Conservation (phyloP, 92 coral and sea anemone genomes). For the Meandrina meandrites region DNA sequence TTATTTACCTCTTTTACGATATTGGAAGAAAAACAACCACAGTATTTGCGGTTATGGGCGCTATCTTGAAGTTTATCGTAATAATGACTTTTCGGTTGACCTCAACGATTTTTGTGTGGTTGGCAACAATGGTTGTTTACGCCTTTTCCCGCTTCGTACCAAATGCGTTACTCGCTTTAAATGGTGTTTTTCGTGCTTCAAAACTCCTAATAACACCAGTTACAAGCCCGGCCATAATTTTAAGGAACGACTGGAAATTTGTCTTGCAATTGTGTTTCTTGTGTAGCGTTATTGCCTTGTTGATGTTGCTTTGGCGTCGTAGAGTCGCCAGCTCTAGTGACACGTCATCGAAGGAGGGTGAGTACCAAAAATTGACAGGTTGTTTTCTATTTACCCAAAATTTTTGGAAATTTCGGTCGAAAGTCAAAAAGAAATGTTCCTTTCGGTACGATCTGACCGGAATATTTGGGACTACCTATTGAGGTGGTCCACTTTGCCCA, state of each 20-base stretch:
- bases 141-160: background rate
- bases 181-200: background rate
- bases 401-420: no score
- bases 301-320: background rate
- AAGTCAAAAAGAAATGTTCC: no score
- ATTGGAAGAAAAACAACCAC: background rate
- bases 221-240: background rate
- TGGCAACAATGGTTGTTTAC: background rate
- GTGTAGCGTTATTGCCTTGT: background rate
- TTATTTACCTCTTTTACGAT: background rate
- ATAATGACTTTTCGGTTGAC: background rate
- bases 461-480: no score
- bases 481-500: no score
- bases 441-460: no score
- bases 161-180: background rate
- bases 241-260: background rate
- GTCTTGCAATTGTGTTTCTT: background rate
- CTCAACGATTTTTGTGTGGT: background rate
- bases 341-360: background rate
- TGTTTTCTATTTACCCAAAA: no score
- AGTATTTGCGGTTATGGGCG: background rate
- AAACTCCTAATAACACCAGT: background rate
- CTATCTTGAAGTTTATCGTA: background rate
- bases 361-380: background rate
- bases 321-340: background rate